Evolutionary conservation across 2,113 vertebrate species (phyloP).

Genomic region (Montifringilla adamsi): DNA sequence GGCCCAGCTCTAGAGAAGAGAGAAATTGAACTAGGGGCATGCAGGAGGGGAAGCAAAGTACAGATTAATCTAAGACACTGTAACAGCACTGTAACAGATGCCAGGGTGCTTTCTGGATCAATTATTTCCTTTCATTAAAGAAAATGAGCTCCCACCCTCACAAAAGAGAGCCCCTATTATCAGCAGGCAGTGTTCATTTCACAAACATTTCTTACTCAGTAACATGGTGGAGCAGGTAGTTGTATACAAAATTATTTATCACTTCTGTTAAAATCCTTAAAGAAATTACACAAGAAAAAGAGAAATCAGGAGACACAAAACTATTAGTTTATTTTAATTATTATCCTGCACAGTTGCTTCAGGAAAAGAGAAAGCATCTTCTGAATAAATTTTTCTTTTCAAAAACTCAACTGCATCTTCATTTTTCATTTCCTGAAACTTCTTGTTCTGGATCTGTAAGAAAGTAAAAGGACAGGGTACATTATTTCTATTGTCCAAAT

Average conservation of each 20-base stretch:
- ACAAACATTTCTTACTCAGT: background rate
- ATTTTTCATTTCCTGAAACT: conserved; percentile 70
- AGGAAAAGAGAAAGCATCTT: background rate
- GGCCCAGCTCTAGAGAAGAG: background rate
- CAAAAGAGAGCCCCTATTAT: background rate
- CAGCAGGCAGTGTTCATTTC: background rate
- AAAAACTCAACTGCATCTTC: conserved; percentile 66
- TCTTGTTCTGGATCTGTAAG: conserved; percentile 73
- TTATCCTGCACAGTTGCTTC: background rate
- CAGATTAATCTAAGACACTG: background rate
- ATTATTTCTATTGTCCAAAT: background rate
- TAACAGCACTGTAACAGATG: background rate
- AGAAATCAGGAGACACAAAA: background rate
- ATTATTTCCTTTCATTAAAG: background rate
- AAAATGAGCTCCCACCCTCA: background rate
- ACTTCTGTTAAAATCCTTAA: background rate
- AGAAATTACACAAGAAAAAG: background rate
- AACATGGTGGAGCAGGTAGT: background rate
- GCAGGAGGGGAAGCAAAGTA: background rate
- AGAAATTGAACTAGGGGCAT: background rate
- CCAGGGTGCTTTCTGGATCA: background rate
- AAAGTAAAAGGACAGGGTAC: background rate
- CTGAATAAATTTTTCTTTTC: conserved; percentile 72
- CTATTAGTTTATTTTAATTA: conserved; percentile 43
- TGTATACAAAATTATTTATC: background rate